Evolutionary conservation across 2,113 vertebrate species (phyloP).

Genomic region (Epinephelus cyanopodus): DNA sequence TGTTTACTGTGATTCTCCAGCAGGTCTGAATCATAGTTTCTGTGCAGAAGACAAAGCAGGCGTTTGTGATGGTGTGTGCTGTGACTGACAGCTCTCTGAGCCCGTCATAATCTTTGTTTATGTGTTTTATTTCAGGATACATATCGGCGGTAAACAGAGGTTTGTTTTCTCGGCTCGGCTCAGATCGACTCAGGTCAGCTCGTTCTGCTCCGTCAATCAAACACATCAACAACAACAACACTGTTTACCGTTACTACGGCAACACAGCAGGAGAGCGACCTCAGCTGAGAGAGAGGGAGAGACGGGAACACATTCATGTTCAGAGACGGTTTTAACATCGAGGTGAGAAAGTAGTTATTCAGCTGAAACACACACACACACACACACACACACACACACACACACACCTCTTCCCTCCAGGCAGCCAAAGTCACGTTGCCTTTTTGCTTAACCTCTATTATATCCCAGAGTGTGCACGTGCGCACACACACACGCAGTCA

Average conservation of each 20-base stretch:
- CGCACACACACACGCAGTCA: not conserved
- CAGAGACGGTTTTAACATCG: slow-evolving; percentile 43
- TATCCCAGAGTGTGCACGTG: not conserved
- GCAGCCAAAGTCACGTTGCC: slow-evolving; percentile 56
- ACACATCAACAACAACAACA: not conserved
- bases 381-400: slow-evolving; percentile 8
- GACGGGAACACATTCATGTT: slow-evolving; percentile 24
- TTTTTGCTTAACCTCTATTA: slow-evolving; percentile 75
- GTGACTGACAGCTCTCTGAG: not conserved
- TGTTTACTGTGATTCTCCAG: too few relatives aligned
- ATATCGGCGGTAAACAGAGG: not conserved
- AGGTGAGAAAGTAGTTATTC: slow-evolving; percentile 40
- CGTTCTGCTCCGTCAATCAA: not conserved
- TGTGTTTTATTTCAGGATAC: not conserved
- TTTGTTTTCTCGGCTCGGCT: not conserved
- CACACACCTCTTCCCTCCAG: slow-evolving; percentile 42
- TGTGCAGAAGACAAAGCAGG: too few relatives aligned
- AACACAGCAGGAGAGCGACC: not conserved
- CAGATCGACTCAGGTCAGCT: not conserved
- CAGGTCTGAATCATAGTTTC: too few relatives aligned
- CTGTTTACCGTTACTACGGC: not conserved
- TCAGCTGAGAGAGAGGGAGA: not conserved
- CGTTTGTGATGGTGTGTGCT: not conserved
- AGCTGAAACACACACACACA: slow-evolving; percentile 30
- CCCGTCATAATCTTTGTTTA: not conserved